Percentiles rank a stretch among this genome's conserved stretches.
Evolutionary conservation across 37 sponge, comb jelly and placozoan species (phyloP).

Genomic region (Chondrosia reniformis): DNA sequence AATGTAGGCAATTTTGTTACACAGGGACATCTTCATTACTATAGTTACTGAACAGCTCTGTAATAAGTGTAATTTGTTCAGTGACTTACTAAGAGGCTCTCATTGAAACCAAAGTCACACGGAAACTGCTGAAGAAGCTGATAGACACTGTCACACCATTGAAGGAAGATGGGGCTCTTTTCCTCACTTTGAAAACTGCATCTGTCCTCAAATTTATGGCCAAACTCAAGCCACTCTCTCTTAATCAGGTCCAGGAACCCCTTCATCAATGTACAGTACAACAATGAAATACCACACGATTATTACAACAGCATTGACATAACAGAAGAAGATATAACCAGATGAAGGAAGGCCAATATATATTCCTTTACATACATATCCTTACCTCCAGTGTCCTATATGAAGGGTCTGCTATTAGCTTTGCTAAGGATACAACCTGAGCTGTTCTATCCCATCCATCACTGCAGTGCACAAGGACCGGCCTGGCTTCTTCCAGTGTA

Average conservation of each 20-base stretch:
- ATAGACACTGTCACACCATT: conserved; percentile 91
- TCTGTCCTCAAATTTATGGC: conserved; percentile 85
- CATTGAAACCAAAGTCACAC: conserved; percentile 82
- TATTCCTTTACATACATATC: neutral
- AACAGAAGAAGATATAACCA: neutral
- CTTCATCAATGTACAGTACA: conserved; percentile 24
- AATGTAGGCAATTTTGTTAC: neutral
- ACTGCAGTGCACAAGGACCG: conserved; percentile 92
- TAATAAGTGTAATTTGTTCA: no score
- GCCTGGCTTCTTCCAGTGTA: conserved; percentile 32
- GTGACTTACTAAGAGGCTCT: conserved; percentile 67
- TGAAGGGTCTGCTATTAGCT: conserved; percentile 84
- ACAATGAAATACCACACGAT: neutral
- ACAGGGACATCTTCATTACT: no score
- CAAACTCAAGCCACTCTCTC: conserved; percentile 89
- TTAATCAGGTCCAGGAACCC: conserved; percentile 82
- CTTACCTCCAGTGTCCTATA: conserved; percentile 87
- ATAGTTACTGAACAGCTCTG: no score
- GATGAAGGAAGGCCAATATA: neutral
- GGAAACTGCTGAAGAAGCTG: conserved; percentile 89
- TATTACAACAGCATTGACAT: neutral
- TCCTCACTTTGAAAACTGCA: conserved; percentile 40
- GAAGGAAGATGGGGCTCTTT: conserved; percentile 85
- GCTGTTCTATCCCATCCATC: conserved; percentile 97
- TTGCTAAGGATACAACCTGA: conserved; percentile 78